Evolutionary conservation across 2,797 vertebrate species (phyloP), one percentile per base, ranked within the genome.

Genomic region (Schizopygopsis malacanthus): DNA sequence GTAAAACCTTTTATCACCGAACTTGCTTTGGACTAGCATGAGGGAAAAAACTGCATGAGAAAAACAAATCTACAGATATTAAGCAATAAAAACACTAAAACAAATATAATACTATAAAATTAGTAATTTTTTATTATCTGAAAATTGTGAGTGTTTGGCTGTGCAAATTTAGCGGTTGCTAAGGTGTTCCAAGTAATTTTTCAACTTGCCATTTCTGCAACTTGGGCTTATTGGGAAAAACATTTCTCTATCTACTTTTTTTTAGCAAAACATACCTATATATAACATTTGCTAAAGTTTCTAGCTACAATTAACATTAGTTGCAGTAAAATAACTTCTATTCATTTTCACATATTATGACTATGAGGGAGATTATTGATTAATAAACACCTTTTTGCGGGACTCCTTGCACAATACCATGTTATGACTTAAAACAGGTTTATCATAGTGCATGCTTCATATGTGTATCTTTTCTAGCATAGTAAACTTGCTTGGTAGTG

Each of bases 1-100:
- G 82, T 79, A 83, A 73, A 85, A 77, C 61, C n/a, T 0, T 41
- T 28, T 18, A 50, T 28, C 22, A 20, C 20, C 15, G 41, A 50
- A 25, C 56, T 6, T 45, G 71, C 25, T 75, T 69, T 59, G 5
- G 43, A 61, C 4, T 18, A 59, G 7, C 9, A 56, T 67, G 16
- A 81, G 25, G 72, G 73, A 65, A 59, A 54, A 16, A 63, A 39
- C 37, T 50, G 25, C 22, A 9, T 45, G 75, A 47, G 20, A 12
- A 52, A 54, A 52, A 39, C 56, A 73, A 37, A 52, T 47, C 18
- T 75, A 41, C 43, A n/a, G 28, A 47, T 39, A 25, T 54, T n/a
- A 25, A 41, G 50, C 2, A 6, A 4, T 65, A 47, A 54, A 67
- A 67, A 50, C 25, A 67, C 59, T 52, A 33, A 33, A 70, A 22